Conservation (phyloP, 1,140 invertebrate species). For the Polypedilum vanderplanki region DNA sequence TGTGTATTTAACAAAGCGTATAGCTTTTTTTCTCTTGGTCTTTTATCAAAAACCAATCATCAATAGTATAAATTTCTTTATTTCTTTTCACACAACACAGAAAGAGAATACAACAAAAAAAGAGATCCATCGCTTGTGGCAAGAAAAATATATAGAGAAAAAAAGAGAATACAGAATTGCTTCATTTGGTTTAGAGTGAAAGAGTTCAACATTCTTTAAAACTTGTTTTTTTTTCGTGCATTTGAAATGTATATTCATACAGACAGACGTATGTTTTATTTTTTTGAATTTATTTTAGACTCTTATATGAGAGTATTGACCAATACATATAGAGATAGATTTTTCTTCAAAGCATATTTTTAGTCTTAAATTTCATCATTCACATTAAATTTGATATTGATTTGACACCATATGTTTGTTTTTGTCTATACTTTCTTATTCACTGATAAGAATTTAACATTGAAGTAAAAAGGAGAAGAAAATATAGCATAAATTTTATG, state of each 20-base stretch:
- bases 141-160: background rate
- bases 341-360: background rate
- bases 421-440: background rate
- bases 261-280: background rate
- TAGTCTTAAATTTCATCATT: background rate
- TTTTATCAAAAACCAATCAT: slow-evolving; percentile 19
- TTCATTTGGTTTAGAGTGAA: background rate
- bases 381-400: background rate
- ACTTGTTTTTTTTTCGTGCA: slow-evolving; percentile 7
- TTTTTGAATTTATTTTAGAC: background rate
- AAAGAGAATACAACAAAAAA: background rate
- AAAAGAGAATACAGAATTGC: background rate
- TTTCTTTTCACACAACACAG: background rate
- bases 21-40: background rate
- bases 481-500: background rate
- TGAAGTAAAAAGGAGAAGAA: background rate
- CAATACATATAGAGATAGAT: background rate
- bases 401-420: slow-evolving; percentile 23
- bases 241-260: slow-evolving; percentile 13
- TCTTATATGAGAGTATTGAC: background rate
- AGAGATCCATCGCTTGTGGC: background rate
- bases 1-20: no score
- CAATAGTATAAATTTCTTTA: slow-evolving; percentile 5
- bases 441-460: background rate
- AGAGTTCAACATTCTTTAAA: slow-evolving; percentile 27